Conservation (phyloP, 2,113 vertebrate genomes). For the Cyanoramphus novaezelandiae region DNA sequence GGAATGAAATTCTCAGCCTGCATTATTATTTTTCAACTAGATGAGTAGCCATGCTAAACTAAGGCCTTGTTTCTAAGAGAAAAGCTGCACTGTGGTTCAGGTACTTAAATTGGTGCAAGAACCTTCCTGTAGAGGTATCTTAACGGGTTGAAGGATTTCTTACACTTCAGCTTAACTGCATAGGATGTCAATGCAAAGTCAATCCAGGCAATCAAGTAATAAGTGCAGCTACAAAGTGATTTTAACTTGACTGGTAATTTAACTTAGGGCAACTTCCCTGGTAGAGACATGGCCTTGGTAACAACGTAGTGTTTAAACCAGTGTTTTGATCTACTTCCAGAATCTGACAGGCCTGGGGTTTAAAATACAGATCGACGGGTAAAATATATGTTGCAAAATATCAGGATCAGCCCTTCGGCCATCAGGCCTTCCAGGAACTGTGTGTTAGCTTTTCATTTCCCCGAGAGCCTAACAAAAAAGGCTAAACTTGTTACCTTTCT, state of each 20-base stretch:
- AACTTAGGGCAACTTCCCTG: not conserved
- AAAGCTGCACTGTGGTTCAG: slow-evolving; percentile 15
- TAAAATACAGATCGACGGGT: not conserved
- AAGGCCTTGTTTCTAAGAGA: slow-evolving; percentile 56
- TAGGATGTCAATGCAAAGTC: not conserved
- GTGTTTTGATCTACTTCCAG: slow-evolving; percentile 41
- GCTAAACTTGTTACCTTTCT: slow-evolving; percentile 61
- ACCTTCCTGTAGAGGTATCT: slow-evolving; percentile 15
- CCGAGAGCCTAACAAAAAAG: slow-evolving; percentile 52
- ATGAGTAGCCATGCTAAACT: slow-evolving; percentile 50
- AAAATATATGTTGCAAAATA: slow-evolving; percentile 53
- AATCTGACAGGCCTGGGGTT: slow-evolving; percentile 7
- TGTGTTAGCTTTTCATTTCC: slow-evolving; percentile 45
- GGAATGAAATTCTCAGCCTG: slow-evolving; percentile 55
- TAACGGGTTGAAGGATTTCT: not conserved
- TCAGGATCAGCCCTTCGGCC: slow-evolving; percentile 64
- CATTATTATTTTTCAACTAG: slow-evolving; percentile 62
- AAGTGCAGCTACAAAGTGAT: not conserved
- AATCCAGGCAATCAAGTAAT: not conserved
- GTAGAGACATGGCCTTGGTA: slow-evolving; percentile 47
- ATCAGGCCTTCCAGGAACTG: slow-evolving; percentile 61
- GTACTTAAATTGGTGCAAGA: not conserved
- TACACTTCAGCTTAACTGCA: not conserved
- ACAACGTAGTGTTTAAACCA: slow-evolving; percentile 58
- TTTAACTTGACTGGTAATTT: not conserved